Evolutionary conservation across 2,888 invertebrate genomes (phyloP).

Genomic region (Baccha elongata): DNA sequence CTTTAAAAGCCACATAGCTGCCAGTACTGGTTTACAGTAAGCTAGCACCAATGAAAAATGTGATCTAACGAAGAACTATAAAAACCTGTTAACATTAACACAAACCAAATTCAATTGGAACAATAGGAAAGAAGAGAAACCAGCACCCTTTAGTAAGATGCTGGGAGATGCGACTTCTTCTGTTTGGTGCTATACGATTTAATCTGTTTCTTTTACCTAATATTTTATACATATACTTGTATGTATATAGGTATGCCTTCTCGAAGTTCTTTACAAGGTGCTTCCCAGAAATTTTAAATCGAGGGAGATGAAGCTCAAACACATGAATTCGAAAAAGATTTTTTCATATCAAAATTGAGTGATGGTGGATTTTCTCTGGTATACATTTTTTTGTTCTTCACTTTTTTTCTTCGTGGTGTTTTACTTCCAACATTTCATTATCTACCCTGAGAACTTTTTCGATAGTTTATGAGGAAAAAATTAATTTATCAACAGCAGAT

Average conservation of each 20-base stretch:
- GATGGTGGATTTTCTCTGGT: constrained; percentile 41
- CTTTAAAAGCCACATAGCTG: constrained; percentile 59
- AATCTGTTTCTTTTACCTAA: constrained; percentile 40
- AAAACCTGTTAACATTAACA: constrained; percentile 81
- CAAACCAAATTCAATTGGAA: constrained; percentile 72
- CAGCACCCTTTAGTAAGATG: constrained; percentile 49
- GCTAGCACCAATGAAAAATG: constrained; percentile 37
- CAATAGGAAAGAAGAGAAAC: constrained; percentile 60
- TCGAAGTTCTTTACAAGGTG: constrained; percentile 37
- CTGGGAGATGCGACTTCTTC: constrained; percentile 38
- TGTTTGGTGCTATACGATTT: constrained; percentile 33
- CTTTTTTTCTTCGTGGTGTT: constrained; percentile 41
- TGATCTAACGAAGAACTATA: no score
- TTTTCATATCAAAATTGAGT: constrained; percentile 61
- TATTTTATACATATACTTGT: constrained; percentile 7
- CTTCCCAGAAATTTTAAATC: constrained; percentile 34
- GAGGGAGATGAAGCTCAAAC: constrained; percentile 4
- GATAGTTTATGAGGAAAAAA: constrained; percentile 32
- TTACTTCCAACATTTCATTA: constrained; percentile 78
- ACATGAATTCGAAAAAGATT: constrained; percentile 77
- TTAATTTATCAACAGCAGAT: constrained; percentile 32
- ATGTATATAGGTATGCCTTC: no score
- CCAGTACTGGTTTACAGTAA: constrained; percentile 55
- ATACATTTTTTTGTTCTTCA: constrained; percentile 34
- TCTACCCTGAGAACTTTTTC: constrained; percentile 82